Evolutionary conservation across 2,888 invertebrate genomes (phyloP), one percentile per base, ranked within the genome.

Genomic region (Drosophila lacicola): DNA sequence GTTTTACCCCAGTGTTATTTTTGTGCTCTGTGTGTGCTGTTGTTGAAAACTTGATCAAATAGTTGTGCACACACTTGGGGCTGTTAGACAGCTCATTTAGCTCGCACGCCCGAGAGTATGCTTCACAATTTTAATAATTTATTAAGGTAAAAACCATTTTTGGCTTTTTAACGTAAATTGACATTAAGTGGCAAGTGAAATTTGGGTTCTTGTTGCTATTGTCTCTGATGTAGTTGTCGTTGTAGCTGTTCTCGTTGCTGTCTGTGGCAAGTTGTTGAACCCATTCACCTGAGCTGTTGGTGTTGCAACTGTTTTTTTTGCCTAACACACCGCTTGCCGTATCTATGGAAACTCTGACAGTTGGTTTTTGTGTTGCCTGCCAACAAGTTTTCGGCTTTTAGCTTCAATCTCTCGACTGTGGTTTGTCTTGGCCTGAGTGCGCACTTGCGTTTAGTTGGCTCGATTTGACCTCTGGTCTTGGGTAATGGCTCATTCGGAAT

Each of bases 81-180:
- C 34, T 21, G 34, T 4, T 36, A 49, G 56, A 34, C 17, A 41
- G 69, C 66, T 51, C 63, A 46, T 58, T 68, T 60, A 13, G 50
- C 29, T 41, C 11, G 44, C 55, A 46, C 46, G 39, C 56, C 70
- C 11, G 17, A 47, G 44, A 70, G 63, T 80, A 57, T 63, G 58
- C 75, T 62, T 33, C 29, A 64, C 44, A 71, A 62, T 67, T 61
- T 58, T 63, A 60, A 66, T 86, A 81, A 81, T 73, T 82, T 51
- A 84, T 71, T 68, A 70, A 47, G 25, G 65, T 63, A 55, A 47
- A 53, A 65, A 66, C 53, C 54, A 61, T 58, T 64, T 70, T 42
- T 37, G 51, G 49, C 46, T 50, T 72, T 50, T 63, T 39, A 46
- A 57, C 70, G 39, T 33, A 47, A 78, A 65, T 74, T 77, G 64